These are phyloP conservation scores for Perca schrenkii DNA, from an alignment of 2,113 vertebrate genomes.

Conservation along the genomic window DNA sequence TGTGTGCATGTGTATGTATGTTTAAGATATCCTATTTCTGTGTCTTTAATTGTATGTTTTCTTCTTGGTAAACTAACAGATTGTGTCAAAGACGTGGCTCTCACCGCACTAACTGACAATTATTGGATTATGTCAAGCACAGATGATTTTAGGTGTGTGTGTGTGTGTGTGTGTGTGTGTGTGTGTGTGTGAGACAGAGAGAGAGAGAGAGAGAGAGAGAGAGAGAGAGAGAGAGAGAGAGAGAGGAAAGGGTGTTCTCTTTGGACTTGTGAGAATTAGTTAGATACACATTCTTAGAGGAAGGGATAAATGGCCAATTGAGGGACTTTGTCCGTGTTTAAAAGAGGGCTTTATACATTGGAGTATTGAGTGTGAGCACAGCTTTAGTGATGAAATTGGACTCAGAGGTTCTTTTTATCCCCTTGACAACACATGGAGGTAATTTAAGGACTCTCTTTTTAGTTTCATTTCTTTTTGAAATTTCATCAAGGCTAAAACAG, in stretches of 20 bases:
- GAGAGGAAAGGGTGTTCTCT: slow-evolving; percentile 61
- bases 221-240: not conserved
- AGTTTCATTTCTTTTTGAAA: slow-evolving; percentile 55
- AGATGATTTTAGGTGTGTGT: slow-evolving; percentile 55
- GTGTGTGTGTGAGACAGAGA: not conserved
- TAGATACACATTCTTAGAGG: slow-evolving; percentile 74
- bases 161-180: slow-evolving; percentile 12
- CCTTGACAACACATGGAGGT: slow-evolving; percentile 65
- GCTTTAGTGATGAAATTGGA: slow-evolving; percentile 76
- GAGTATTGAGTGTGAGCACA: slow-evolving; percentile 70
- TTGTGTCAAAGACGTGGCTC: slow-evolving; percentile 50
- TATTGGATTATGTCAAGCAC: slow-evolving; percentile 60
- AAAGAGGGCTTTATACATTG: slow-evolving; percentile 73
- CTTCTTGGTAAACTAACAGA: slow-evolving; percentile 60
- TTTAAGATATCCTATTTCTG: slow-evolving; percentile 47
- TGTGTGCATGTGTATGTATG: slow-evolving; percentile 16
- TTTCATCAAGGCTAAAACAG: slow-evolving; percentile 42
- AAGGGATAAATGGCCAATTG: slow-evolving; percentile 74
- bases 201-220: not conserved
- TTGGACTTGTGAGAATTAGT: slow-evolving; percentile 75
- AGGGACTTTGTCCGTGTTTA: slow-evolving; percentile 67
- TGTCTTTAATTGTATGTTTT: slow-evolving; percentile 64
- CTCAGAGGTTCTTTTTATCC: slow-evolving; percentile 70
- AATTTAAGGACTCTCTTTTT: slow-evolving; percentile 72
- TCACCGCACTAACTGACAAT: slow-evolving; percentile 56